Evolutionary conservation across 1,140 invertebrate species (phyloP).

Genomic region (Camponotus floridanus): DNA sequence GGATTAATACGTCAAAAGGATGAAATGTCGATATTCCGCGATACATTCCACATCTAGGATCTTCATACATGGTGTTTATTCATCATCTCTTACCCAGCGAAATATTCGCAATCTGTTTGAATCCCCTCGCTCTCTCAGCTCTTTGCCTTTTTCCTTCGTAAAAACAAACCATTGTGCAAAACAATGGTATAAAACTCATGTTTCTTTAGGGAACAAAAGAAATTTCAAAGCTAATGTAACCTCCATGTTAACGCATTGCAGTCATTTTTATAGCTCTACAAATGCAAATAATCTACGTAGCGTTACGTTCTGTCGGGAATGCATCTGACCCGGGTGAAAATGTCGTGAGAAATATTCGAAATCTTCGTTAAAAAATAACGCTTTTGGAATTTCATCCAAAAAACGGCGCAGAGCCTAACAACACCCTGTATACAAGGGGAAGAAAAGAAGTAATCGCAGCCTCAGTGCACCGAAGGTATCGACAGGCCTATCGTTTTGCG

Average conservation of each 20-base stretch:
- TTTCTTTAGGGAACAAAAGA: conserved; percentile 38
- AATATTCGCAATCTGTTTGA: conserved; percentile 37
- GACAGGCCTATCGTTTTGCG: conserved; percentile 51
- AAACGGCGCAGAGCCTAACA: not conserved
- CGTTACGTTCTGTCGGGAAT: not conserved
- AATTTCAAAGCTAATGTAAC: not conserved
- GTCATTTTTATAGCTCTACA: not conserved
- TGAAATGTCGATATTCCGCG: conserved; percentile 13
- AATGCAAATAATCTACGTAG: not conserved
- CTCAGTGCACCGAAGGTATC: not conserved
- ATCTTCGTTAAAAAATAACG: not conserved
- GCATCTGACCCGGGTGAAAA: not conserved
- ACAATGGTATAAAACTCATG: conserved; percentile 34
- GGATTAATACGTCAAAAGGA: conserved; percentile 32
- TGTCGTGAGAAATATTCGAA: not conserved
- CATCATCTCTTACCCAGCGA: not conserved
- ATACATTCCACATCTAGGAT: not conserved
- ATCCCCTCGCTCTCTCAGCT: conserved; percentile 1
- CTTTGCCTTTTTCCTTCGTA: not conserved
- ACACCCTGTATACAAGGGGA: not conserved
- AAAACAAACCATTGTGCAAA: conserved; percentile 2
- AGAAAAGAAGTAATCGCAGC: not conserved
- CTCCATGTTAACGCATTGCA: not conserved
- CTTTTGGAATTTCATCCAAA: not conserved
- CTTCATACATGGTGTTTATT: not conserved